These are phyloP conservation scores for Tinea semifulvella DNA, from an alignment of 2,888 invertebrate species.

Conservation along the genomic window DNA sequence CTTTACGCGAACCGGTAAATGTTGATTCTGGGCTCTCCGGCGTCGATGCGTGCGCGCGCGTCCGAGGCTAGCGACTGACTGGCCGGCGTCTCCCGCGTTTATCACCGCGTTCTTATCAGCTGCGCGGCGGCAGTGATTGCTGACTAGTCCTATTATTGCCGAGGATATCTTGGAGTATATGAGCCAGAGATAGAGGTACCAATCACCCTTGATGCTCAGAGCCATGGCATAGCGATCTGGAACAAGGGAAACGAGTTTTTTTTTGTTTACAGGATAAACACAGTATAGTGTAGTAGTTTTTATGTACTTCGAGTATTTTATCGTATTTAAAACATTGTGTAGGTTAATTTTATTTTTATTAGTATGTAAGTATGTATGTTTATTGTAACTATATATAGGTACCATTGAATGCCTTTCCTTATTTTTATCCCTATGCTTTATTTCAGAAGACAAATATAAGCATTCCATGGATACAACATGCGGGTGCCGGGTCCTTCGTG, in stretches of 20 bases:
- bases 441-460: no score
- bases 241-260: conserved; percentile 35
- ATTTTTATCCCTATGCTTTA: no score
- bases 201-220: conserved; percentile 49
- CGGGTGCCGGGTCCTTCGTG: no score
- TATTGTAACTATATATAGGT: no score
- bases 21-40: conserved; percentile 25
- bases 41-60: conserved; percentile 56
- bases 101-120: conserved; percentile 62
- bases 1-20: conserved; percentile 30
- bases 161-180: conserved; percentile 57
- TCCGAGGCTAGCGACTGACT: conserved; percentile 52
- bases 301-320: no score
- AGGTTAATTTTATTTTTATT: no score
- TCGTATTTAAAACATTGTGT: no score
- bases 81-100: conserved; percentile 45
- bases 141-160: conserved; percentile 52
- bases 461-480: no score
- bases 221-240: conserved; percentile 58
- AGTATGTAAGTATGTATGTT: no score
- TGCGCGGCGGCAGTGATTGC: conserved; percentile 51
- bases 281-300: no score
- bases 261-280: no score
- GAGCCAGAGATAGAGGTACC: conserved; percentile 50
- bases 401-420: no score